Conservation (phyloP, 2,113 vertebrate genomes). For the Sceloporus undulatus region DNA sequence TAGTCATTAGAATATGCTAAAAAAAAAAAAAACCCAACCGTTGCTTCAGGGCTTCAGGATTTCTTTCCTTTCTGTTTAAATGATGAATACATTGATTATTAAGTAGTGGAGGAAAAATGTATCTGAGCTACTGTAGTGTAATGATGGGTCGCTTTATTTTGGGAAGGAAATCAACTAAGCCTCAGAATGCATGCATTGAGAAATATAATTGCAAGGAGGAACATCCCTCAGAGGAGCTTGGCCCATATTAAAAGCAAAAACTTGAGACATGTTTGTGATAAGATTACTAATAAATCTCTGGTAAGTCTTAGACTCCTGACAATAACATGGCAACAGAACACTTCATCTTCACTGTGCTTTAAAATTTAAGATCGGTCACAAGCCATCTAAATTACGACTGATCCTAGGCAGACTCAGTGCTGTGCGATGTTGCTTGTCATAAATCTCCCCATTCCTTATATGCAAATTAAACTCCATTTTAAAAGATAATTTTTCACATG, state of each 20-base stretch:
- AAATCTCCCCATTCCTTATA: slow-evolving; percentile 90
- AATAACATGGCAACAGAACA: slow-evolving; percentile 86
- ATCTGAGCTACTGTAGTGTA: slow-evolving; percentile 76
- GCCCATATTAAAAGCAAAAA: slow-evolving; percentile 93
- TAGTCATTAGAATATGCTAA: slow-evolving; percentile 97
- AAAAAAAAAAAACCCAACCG: slow-evolving; percentile 69
- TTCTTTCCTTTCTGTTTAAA: slow-evolving; percentile 74
- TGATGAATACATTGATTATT: slow-evolving; percentile 95
- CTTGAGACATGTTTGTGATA: slow-evolving; percentile 95
- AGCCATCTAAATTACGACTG: slow-evolving; percentile 90
- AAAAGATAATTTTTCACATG: slow-evolving; percentile 92
- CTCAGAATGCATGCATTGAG: slow-evolving; percentile 84
- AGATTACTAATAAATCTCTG: slow-evolving; percentile 94
- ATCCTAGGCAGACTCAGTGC: slow-evolving; percentile 85
- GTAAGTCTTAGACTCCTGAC: slow-evolving; percentile 89
- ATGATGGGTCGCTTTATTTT: slow-evolving; percentile 90
- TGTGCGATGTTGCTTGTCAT: slow-evolving; percentile 77
- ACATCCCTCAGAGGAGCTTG: slow-evolving; percentile 89
- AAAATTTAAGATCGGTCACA: slow-evolving; percentile 92
- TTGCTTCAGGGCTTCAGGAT: slow-evolving; percentile 89
- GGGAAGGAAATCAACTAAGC: slow-evolving; percentile 87
- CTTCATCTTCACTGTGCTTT: slow-evolving; percentile 88
- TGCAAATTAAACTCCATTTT: slow-evolving; percentile 94
- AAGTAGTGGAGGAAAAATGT: slow-evolving; percentile 91
- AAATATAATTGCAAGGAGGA: slow-evolving; percentile 87